These are phyloP conservation scores for Cyclophora punctaria DNA, from an alignment of 2,888 invertebrate species.

Conservation along the genomic window DNA sequence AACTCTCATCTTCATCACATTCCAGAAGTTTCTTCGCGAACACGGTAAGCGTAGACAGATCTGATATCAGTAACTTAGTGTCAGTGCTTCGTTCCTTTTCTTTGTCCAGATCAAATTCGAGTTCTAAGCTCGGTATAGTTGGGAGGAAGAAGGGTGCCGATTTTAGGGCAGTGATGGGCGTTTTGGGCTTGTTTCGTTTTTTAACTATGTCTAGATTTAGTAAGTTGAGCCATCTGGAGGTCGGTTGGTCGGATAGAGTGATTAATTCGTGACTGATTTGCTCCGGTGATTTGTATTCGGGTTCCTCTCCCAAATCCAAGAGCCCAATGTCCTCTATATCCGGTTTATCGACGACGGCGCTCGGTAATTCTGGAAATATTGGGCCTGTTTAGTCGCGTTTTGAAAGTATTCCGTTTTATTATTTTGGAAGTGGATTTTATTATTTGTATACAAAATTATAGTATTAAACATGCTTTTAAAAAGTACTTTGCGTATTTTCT, in stretches of 20 bases:
- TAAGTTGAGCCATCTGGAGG: conserved; percentile 94
- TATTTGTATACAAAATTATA: no score
- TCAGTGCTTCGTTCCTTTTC: conserved; percentile 42
- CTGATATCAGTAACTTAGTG: conserved; percentile 73
- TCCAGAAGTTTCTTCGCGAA: conserved; percentile 79
- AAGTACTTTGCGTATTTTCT: no score
- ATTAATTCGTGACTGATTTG: conserved; percentile 85
- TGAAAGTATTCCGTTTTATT: no score
- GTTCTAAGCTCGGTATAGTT: conserved; percentile 86
- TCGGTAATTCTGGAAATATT: conserved; percentile 49
- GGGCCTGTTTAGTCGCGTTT: no score
- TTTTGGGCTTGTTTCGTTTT: conserved; percentile 91
- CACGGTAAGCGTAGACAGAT: conserved; percentile 78
- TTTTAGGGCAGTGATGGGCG: conserved; percentile 86
- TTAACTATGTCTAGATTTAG: conserved; percentile 90
- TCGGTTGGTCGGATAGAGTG: conserved; percentile 88
- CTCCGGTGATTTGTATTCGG: conserved; percentile 81
- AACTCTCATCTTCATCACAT: conserved; percentile 68
- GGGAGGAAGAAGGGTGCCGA: conserved; percentile 97
- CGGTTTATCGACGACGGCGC: conserved; percentile 62
- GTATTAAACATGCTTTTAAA: no score
- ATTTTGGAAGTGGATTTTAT: no score
- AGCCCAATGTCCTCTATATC: conserved; percentile 56
- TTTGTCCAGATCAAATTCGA: conserved; percentile 84
- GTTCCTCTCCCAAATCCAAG: conserved; percentile 63